Conservation (phyloP, 2,113 vertebrate genomes). For the Callorhinus ursinus region DNA sequence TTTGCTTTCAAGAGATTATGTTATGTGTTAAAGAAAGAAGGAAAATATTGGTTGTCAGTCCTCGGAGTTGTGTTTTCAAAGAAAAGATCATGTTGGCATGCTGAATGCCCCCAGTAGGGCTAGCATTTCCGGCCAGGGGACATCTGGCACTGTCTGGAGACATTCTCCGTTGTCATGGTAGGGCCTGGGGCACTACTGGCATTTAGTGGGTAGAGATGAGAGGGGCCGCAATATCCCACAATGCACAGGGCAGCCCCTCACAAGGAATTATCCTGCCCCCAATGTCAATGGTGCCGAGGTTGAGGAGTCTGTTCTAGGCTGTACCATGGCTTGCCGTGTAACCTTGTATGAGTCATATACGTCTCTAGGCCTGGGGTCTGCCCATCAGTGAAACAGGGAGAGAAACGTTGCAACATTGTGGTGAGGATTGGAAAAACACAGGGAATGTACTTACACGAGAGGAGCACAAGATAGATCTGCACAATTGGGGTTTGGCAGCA, state of each 20-base stretch:
- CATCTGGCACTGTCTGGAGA: not conserved
- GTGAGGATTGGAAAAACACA: not conserved
- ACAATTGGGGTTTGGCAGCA: not conserved
- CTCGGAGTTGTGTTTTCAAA: not conserved
- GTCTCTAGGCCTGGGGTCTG: not conserved
- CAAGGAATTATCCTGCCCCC: fast-evolving
- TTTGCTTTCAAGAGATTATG: not conserved
- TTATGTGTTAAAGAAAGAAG: not conserved
- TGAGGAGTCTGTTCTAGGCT: not conserved
- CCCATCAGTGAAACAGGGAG: not conserved
- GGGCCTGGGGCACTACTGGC: not conserved
- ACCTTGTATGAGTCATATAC: not conserved
- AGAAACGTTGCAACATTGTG: not conserved
- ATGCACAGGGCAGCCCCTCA: too few relatives aligned
- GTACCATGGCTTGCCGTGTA: not conserved
- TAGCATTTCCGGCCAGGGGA: not conserved
- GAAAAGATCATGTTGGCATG: not conserved
- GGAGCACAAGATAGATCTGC: not conserved
- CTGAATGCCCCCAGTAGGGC: not conserved
- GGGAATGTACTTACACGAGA: not conserved
- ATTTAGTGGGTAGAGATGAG: not conserved
- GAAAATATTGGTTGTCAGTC: not conserved
- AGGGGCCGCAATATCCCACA: not conserved
- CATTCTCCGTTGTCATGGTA: not conserved
- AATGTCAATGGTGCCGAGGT: too few relatives aligned